A percentile compares a stretch with the other conserved stretches of the same genome.
Evolutionary conservation across 2,888 invertebrate species (phyloP).

Genomic region (Thymelicus acteon): DNA sequence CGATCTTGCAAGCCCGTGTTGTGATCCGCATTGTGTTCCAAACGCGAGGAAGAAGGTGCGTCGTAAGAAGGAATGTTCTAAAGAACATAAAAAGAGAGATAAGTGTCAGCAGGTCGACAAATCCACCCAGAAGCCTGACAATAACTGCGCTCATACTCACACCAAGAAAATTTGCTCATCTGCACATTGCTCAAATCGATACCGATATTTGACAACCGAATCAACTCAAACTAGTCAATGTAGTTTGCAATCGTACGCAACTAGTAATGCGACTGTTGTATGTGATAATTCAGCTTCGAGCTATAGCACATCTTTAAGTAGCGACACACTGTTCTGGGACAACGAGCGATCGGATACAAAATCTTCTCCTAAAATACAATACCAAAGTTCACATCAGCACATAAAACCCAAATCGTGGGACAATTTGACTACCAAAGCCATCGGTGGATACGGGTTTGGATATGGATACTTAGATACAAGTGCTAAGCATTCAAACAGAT

Average conservation of each 20-base stretch:
- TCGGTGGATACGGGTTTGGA: conserved; percentile 94
- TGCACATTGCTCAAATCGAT: conserved; percentile 73
- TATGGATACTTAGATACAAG: conserved; percentile 92
- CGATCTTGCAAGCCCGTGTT: conserved; percentile 93
- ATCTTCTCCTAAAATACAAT: conserved; percentile 78
- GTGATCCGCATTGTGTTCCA: conserved; percentile 94
- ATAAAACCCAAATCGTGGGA: conserved; percentile 95
- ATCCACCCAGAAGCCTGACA: conserved; percentile 75
- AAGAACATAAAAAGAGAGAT: conserved; percentile 86
- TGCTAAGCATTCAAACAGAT: conserved; percentile 68
- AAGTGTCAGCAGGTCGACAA: conserved; percentile 82
- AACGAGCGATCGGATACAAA: conserved; percentile 75
- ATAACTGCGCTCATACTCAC: conserved; percentile 74
- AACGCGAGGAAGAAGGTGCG: conserved; percentile 80
- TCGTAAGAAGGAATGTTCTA: conserved; percentile 85
- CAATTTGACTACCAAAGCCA: conserved; percentile 93
- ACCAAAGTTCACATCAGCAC: conserved; percentile 75
- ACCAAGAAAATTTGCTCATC: conserved; percentile 73
- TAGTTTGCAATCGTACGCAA: conserved; percentile 93
- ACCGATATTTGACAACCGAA: conserved; percentile 87
- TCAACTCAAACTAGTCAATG: conserved; percentile 90
- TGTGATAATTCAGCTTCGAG: conserved; percentile 91
- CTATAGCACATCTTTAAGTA: conserved; percentile 93
- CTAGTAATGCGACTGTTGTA: conserved; percentile 88
- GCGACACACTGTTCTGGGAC: conserved; percentile 95